phyloP scores from a whole-genome alignment of 2,888 invertebrate species.

The Bimastos eiseni region DNA sequence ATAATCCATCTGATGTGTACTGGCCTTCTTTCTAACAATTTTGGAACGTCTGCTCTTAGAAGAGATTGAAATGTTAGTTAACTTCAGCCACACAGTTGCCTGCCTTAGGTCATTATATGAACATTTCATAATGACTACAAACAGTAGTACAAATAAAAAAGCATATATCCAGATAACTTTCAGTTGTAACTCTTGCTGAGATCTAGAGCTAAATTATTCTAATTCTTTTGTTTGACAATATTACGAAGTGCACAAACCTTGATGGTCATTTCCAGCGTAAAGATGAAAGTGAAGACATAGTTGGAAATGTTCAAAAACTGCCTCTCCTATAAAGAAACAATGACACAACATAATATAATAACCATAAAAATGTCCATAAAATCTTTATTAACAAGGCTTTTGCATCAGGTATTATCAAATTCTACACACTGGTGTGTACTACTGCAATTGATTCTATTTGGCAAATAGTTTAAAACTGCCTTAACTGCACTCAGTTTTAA shows the following conservation, averaged over 20 bases:
- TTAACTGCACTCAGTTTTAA: background rate
- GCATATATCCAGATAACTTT: background rate
- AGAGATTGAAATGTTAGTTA: too few relatives aligned
- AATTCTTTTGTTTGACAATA: background rate
- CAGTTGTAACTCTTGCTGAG: background rate
- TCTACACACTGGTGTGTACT: too few relatives aligned
- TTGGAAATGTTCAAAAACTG: slow-evolving; percentile 86
- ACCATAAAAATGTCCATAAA: background rate
- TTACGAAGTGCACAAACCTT: slow-evolving; percentile 71
- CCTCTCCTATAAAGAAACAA: slow-evolving; percentile 71
- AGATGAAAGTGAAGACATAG: slow-evolving; percentile 95
- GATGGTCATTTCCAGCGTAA: slow-evolving; percentile 94
- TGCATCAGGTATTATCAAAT: background rate
- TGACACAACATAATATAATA: background rate
- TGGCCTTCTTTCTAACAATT: too few relatives aligned
- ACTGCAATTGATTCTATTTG: background rate
- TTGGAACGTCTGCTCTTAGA: too few relatives aligned
- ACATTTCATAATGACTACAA: too few relatives aligned
- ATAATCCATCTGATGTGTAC: too few relatives aligned
- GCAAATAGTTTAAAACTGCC: background rate
- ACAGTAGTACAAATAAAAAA: background rate
- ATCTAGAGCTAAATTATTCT: background rate
- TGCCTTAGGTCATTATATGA: too few relatives aligned
- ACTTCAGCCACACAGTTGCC: too few relatives aligned
- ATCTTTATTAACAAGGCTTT: background rate